These are phyloP conservation scores for Agonopterix alstromeriana DNA, from an alignment of 2,888 invertebrate genomes.

Conservation along the genomic window DNA sequence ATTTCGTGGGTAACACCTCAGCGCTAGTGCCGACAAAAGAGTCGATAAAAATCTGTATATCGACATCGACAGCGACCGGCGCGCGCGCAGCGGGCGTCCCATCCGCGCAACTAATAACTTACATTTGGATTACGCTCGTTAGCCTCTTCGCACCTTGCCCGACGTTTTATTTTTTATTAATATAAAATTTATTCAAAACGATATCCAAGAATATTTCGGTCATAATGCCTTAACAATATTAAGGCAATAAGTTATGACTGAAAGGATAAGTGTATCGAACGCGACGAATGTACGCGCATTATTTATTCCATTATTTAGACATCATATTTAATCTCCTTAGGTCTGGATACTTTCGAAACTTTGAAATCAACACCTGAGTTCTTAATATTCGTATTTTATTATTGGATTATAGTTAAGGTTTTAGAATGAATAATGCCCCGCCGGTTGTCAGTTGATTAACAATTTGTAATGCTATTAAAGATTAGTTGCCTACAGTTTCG, in stretches of 20 bases:
- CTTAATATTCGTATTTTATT: slow-evolving; percentile 27
- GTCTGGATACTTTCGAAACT: slow-evolving; percentile 10
- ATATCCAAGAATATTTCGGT: slow-evolving; percentile 55
- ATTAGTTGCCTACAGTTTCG: slow-evolving; percentile 9
- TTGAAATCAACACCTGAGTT: slow-evolving; percentile 14
- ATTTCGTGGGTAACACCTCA: slow-evolving; percentile 72
- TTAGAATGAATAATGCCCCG: slow-evolving; percentile 12
- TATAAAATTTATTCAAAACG: slow-evolving; percentile 68
- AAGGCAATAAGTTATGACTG: slow-evolving; percentile 63
- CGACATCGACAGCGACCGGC: slow-evolving; percentile 36
- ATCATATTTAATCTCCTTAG: slow-evolving; percentile 14
- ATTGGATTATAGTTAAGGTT: slow-evolving; percentile 22
- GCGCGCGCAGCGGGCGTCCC: slow-evolving; percentile 58
- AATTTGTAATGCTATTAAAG: slow-evolving; percentile 11
- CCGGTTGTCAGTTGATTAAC: slow-evolving; percentile 15
- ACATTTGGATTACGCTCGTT: slow-evolving; percentile 74
- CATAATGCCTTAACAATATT: slow-evolving; percentile 62
- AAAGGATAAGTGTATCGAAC: slow-evolving; percentile 47
- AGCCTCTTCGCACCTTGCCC: slow-evolving; percentile 72
- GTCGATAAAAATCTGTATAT: slow-evolving; percentile 63
- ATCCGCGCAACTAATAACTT: slow-evolving; percentile 64
- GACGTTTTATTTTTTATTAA: slow-evolving; percentile 67
- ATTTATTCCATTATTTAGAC: slow-evolving; percentile 49
- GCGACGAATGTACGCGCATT: slow-evolving; percentile 30
- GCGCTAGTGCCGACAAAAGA: slow-evolving; percentile 70